These are phyloP conservation scores for Eulacestoma nigropectus DNA, from an alignment of 2,113 vertebrate species.

Conservation along the genomic window DNA sequence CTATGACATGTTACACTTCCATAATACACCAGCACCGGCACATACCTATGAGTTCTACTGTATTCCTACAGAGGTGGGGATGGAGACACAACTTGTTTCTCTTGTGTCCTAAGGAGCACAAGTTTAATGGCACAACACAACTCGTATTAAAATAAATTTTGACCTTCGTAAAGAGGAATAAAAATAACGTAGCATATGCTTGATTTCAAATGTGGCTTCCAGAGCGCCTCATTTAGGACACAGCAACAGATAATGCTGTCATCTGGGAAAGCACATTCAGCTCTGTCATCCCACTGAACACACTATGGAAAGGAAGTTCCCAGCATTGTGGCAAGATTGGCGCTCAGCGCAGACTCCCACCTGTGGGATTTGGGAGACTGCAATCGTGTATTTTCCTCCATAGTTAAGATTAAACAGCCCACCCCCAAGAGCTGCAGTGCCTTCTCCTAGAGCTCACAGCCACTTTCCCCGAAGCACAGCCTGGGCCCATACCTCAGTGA, in stretches of 20 bases:
- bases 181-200: rapidly evolving
- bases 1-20: not conserved
- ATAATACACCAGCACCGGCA: not conserved
- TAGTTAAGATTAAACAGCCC: rapidly evolving
- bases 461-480: not conserved
- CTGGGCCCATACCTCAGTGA: constrained; percentile 81
- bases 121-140: not conserved
- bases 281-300: rapidly evolving
- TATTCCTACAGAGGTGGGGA: not conserved
- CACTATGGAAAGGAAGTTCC: rapidly evolving
- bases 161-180: not conserved
- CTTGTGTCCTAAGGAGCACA: not conserved
- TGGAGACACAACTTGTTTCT: not conserved
- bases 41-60: too few species aligned
- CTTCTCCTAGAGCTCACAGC: not conserved
- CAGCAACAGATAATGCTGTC: not conserved
- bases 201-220: not conserved
- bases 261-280: not conserved
- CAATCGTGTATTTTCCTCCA: rapidly evolving
- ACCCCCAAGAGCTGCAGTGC: rapidly evolving
- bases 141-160: not conserved
- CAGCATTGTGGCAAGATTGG: rapidly evolving
- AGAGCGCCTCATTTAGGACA: not conserved
- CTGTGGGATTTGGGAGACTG: rapidly evolving
- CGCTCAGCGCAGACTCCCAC: rapidly evolving